phyloP scores from a whole-genome alignment of 2,113 vertebrate species.

The Opisthocomus hoazin region DNA sequence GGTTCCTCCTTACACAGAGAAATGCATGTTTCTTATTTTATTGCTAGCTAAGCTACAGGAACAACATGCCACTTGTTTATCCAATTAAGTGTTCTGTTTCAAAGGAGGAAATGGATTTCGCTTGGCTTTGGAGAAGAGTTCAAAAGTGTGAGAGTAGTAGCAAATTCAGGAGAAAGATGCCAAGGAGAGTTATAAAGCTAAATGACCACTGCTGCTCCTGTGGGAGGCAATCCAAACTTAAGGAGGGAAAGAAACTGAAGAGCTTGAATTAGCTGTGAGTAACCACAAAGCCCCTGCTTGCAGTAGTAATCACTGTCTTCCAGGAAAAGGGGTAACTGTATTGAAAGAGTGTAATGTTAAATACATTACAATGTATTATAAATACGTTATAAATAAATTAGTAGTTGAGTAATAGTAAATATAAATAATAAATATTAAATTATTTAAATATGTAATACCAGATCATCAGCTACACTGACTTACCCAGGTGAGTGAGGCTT shows the following conservation, averaged over 20 bases:
- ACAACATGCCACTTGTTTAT: not conserved
- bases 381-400: too few species aligned
- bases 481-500: not conserved
- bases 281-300: not conserved
- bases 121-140: not conserved
- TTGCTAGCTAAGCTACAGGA: not conserved
- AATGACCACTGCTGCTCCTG: not conserved
- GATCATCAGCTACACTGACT: not conserved
- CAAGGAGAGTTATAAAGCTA: not conserved
- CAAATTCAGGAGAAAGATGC: not conserved
- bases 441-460: not conserved
- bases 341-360: not conserved
- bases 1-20: not conserved
- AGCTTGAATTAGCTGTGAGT: fast-evolving
- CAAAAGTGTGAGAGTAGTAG: not conserved
- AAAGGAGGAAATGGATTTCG: not conserved
- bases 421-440: too few species aligned
- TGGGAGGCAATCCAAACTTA: not conserved
- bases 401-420: too few species aligned
- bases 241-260: not conserved
- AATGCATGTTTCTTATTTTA: not conserved
- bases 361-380: too few species aligned
- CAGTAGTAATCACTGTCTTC: not conserved
- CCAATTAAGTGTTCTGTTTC: not conserved
- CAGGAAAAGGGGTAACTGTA: not conserved